Evolutionary conservation across 2,888 invertebrate species (phyloP), one percentile per base, ranked within the genome.

Genomic region (Epistrophella euchroma): DNA sequence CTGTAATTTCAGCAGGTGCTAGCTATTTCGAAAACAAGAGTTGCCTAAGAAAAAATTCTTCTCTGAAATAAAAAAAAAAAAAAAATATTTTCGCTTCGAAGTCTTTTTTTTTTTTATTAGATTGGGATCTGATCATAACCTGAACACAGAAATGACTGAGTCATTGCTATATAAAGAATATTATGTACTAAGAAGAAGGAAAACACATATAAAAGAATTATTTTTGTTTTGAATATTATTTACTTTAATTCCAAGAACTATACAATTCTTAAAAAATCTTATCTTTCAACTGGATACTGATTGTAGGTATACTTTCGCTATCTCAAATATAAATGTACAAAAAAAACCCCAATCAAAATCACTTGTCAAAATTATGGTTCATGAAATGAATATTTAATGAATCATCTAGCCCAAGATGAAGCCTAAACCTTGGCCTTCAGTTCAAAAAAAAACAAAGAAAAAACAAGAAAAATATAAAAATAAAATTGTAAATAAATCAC

Each of bases 361-460:
- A 64, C 64, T 50, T 79, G 50, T 64, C 71, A 52, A 74, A 71
- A 40, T 43, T 19, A 52, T 37, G 40, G 43, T 19, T 68, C 73
- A 62, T 79, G 79, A 17, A 64, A 35, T 66, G 75, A 64, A 79
- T 84, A 72, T 75, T 15, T 75, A 75, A 80, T 79, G 74, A 28
- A 52, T 55, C 47, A 62, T 32, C 45, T 45, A 52, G 25, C 15
- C 40, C 17, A 19, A 79, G 83, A 78, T 84, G 43, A 79, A 74
- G 70, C 83, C 83, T 79, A 84, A 79, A 84, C 83, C 83, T 84
- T 84, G 74, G 83, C 80, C 75, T 79, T 75, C 47, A 35, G 35
- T 9, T 35, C 4, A 32, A 17, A 75, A 56, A 37, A 73, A 70
- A 62, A 68, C 7, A n/a, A 55, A 25, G 2, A 3, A 25, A 25